A percentile compares a stretch with the other conserved stretches of the same genome.
These are phyloP conservation scores for Noctua janthina DNA, from an alignment of 2,888 invertebrate species.

Conservation along the genomic window DNA sequence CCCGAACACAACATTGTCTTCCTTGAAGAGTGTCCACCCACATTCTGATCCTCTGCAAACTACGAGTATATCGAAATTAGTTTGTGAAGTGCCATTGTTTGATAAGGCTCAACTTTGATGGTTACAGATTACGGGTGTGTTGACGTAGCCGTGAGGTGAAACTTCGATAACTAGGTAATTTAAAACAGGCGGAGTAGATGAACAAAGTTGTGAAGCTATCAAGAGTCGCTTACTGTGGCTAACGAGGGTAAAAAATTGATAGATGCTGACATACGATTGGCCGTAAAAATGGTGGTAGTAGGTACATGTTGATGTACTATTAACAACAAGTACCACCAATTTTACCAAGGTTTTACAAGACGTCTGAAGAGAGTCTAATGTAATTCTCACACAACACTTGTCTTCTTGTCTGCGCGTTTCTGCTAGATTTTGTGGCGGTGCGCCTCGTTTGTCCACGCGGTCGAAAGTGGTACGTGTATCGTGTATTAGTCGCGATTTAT, in stretches of 20 bases:
- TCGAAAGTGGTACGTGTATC: too few species aligned
- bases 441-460: too few species aligned
- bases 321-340: too few species aligned
- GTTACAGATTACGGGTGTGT: slow-evolving; percentile 46
- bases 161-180: slow-evolving; percentile 43
- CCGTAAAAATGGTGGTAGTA: too few species aligned
- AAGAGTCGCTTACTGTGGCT: not conserved
- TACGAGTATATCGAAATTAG: slow-evolving; percentile 66
- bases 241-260: not conserved
- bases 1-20: slow-evolving; percentile 36
- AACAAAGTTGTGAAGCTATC: slow-evolving; percentile 14
- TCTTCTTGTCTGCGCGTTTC: too few species aligned
- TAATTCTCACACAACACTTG: too few species aligned
- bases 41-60: slow-evolving; percentile 59
- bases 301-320: too few species aligned
- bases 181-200: slow-evolving; percentile 12
- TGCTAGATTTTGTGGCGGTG: too few species aligned
- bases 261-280: too few species aligned
- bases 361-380: too few species aligned
- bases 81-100: slow-evolving; percentile 68
- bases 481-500: too few species aligned
- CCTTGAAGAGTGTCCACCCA: slow-evolving; percentile 32
- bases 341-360: too few species aligned
- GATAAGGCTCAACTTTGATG: slow-evolving; percentile 50
- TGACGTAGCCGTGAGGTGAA: slow-evolving; percentile 17